Evolutionary conservation across 2,888 invertebrate genomes (phyloP).

Genomic region (Alviniconcha strummeri): DNA sequence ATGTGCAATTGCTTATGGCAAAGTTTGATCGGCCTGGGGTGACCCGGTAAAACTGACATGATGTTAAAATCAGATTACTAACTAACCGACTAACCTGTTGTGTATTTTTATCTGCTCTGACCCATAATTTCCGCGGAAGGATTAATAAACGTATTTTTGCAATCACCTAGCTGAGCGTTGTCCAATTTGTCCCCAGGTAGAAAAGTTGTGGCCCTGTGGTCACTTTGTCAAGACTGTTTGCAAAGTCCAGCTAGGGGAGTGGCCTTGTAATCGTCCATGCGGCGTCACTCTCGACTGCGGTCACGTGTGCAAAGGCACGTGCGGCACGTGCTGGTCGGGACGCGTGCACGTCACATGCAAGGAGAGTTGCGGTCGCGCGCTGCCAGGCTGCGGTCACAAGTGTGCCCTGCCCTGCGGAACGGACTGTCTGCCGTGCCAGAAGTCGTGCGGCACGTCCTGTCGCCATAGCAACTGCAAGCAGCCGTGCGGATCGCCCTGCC

Average conservation of each 20-base stretch:
- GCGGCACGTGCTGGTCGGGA: constrained; percentile 33
- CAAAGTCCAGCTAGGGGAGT: background rate
- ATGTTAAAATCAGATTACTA: too few species aligned
- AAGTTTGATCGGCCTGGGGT: too few species aligned
- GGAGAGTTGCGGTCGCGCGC: constrained; percentile 24
- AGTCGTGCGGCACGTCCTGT: constrained; percentile 23
- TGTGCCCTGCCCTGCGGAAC: constrained; percentile 33
- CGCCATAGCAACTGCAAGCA: constrained; percentile 26
- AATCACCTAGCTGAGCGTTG: too few species aligned
- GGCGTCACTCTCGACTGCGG: constrained; percentile 29
- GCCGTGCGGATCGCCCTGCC: too few species aligned
- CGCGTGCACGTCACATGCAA: constrained; percentile 33
- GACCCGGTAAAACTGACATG: too few species aligned
- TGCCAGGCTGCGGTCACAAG: constrained; percentile 35
- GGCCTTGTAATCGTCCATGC: constrained; percentile 34
- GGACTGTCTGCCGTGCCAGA: constrained; percentile 29
- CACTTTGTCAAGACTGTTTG: constrained; percentile 24
- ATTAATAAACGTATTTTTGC: too few species aligned
- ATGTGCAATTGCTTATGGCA: too few species aligned
- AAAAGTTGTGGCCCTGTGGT: constrained; percentile 35
- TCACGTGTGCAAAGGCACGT: constrained; percentile 35
- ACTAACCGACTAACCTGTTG: too few species aligned
- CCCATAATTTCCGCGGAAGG: too few species aligned
- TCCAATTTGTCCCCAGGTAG: background rate
- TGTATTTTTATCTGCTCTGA: too few species aligned